Conservation (phyloP, 2,797 vertebrate species). For the Sebastes itinus region DNA sequence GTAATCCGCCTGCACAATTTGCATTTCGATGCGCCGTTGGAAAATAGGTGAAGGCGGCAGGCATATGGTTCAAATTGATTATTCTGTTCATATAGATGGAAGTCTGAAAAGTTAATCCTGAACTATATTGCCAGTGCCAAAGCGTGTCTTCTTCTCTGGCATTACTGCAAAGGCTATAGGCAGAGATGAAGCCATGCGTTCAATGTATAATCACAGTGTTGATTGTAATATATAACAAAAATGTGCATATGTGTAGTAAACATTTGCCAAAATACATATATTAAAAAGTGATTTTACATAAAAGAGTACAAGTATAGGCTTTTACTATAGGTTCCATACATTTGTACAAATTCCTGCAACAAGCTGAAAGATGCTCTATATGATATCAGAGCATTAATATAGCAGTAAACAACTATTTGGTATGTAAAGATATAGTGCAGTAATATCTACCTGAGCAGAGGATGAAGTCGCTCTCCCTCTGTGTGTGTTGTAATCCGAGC, state of each 20-base stretch:
- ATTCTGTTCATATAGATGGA: constrained; percentile 50
- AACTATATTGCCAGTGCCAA: constrained; percentile 47
- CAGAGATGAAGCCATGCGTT: constrained; percentile 50
- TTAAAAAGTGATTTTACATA: not conserved
- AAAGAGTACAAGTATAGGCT: not conserved
- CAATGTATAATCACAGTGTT: constrained; percentile 35
- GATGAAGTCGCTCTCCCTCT: too few species aligned
- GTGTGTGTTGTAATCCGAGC: too few species aligned
- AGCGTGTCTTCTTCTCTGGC: constrained; percentile 45
- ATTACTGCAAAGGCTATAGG: constrained; percentile 10
- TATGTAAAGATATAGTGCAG: too few species aligned
- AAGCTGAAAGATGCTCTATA: not conserved
- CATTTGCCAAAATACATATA: not conserved
- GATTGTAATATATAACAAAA: constrained; percentile 42
- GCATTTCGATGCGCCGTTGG: constrained; percentile 55
- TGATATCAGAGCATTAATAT: not conserved
- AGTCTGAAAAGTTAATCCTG: constrained; percentile 54
- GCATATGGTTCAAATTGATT: constrained; percentile 70
- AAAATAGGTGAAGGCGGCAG: constrained; percentile 60
- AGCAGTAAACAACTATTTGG: too few species aligned
- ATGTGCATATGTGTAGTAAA: constrained; percentile 2
- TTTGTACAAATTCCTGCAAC: not conserved
- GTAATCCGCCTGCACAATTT: constrained; percentile 59
- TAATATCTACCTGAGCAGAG: too few species aligned
- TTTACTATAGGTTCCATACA: not conserved